phyloP scores from a whole-genome alignment of 2,797 vertebrate genomes.

The Chelidonichthys spinosus region DNA sequence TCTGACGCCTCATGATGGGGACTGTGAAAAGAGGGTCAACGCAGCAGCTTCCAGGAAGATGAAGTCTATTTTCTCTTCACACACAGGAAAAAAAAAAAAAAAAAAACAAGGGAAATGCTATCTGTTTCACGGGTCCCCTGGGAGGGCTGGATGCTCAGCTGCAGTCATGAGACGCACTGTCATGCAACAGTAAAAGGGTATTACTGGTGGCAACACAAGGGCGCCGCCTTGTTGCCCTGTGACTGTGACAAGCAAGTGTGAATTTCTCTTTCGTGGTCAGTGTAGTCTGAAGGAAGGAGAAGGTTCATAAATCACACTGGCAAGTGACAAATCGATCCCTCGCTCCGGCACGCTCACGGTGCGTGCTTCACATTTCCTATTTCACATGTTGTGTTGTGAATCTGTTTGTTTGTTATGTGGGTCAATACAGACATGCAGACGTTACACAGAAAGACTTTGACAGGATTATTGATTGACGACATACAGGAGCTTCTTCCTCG shows the following conservation, averaged over 20 bases:
- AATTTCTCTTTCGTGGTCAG: conserved; percentile 50
- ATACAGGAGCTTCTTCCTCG: not conserved
- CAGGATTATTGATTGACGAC: conserved; percentile 13
- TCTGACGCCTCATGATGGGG: conserved; percentile 14
- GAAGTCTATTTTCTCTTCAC: conserved; percentile 56
- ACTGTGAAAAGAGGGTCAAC: conserved; percentile 56
- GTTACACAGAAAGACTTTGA: conserved; percentile 24
- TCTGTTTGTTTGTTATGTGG: conserved; percentile 1
- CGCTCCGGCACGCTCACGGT: conserved; percentile 3
- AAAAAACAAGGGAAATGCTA: conserved; percentile 37
- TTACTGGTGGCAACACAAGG: conserved; percentile 41
- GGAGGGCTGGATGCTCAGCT: conserved; percentile 47
- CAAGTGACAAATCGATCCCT: conserved; percentile 52
- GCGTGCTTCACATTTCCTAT: conserved; percentile 38
- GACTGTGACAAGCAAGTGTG: conserved; percentile 55
- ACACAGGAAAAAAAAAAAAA: conserved; percentile 7
- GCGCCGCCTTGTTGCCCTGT: conserved; percentile 34
- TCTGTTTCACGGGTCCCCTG: conserved; percentile 38
- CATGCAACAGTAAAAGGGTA: conserved; percentile 43
- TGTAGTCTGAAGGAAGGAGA: conserved; percentile 40
- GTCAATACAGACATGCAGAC: conserved; percentile 25
- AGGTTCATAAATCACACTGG: conserved; percentile 60
- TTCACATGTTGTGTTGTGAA: not conserved
- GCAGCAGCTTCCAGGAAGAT: conserved; percentile 48
- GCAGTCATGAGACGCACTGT: conserved; percentile 32